phyloP scores from a whole-genome alignment of 1,140 invertebrate species.

The Drosophila ohnishii region DNA sequence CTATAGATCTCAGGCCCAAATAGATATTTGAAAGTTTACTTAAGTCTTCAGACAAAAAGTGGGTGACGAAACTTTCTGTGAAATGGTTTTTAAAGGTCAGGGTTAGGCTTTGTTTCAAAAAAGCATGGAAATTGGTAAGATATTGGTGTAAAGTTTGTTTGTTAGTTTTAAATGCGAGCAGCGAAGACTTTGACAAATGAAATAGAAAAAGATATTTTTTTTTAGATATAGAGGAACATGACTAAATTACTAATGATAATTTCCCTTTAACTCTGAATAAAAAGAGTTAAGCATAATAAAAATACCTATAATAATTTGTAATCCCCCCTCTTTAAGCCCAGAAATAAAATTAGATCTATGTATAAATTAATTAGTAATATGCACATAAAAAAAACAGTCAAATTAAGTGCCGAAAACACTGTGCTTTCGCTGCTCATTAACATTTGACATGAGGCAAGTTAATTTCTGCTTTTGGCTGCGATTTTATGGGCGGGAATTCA shows the following conservation, averaged over 20 bases:
- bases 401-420: slow-evolving; percentile 14
- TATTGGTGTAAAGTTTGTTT: slow-evolving; percentile 4
- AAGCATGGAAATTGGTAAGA: slow-evolving; percentile 9
- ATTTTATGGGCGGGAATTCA: slow-evolving; percentile 45
- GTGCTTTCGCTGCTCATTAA: slow-evolving; percentile 49
- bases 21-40: slow-evolving; percentile 8
- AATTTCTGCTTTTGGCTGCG: slow-evolving; percentile 41
- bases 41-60: slow-evolving; percentile 1
- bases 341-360: background rate
- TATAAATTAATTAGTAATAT: slow-evolving; percentile 4
- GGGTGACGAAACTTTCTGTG: slow-evolving; percentile 11
- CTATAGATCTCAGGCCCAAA: background rate
- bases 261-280: background rate
- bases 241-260: background rate
- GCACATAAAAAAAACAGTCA: slow-evolving; percentile 12
- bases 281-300: background rate
- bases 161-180: too few relatives aligned
- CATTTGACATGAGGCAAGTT: slow-evolving; percentile 57
- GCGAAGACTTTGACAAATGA: background rate
- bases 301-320: background rate
- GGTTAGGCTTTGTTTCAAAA: slow-evolving; percentile 11
- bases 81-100: slow-evolving; percentile 13
- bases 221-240: background rate
- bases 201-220: background rate
- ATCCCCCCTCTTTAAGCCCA: too few relatives aligned